Base-by-base conservation (phyloP, 2,888 invertebrate genomes). In the Tyria jacobaeae region DNA sequence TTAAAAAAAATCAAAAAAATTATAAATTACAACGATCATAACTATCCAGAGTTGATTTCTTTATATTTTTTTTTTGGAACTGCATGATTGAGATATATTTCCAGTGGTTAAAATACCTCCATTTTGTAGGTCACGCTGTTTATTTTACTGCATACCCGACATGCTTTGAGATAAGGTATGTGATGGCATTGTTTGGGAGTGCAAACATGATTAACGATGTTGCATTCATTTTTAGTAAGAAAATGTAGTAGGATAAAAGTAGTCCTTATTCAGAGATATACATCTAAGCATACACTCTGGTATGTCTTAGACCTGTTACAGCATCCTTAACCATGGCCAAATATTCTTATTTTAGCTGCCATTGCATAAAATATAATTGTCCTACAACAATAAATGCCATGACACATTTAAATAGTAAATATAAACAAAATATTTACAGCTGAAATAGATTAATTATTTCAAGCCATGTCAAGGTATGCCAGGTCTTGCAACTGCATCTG, bases 111-210 rank as follows among this genome's bases (percentile, higher is more conserved):
- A n/a, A n/a, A n/a, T n/a, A n/a, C n/a, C n/a, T n/a, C n/a, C n/a
- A n/a, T n/a, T n/a, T n/a, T n/a, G n/a, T n/a, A n/a, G n/a, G n/a
- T n/a, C n/a, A n/a, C n/a, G n/a, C n/a, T n/a, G n/a, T n/a, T n/a
- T n/a, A 14, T 9, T 34, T 24, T 21, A 15, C 24, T n/a, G 17
- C 24, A 21, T 24, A 15, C 24, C 25, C 9, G 37, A n/a, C 15
- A 52, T 51, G 51, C 51, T 51, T 41, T 41, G 41, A 41, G 17
- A 41, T 10, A 37, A 15, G 10, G n/a, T 3, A 39, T 53, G 25
- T 25, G 21, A 41, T 4, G 37, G 12, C 14, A 53, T 39, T 53
- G n/a, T 12, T 37, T 24, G n/a, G 17, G 24, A 9, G 37, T 35
- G 1, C 21, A 21, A 7, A 52, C 9, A 52, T 51, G 21, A 6